Conservation (phyloP, 2,888 invertebrate species). For the Helleia helle region DNA sequence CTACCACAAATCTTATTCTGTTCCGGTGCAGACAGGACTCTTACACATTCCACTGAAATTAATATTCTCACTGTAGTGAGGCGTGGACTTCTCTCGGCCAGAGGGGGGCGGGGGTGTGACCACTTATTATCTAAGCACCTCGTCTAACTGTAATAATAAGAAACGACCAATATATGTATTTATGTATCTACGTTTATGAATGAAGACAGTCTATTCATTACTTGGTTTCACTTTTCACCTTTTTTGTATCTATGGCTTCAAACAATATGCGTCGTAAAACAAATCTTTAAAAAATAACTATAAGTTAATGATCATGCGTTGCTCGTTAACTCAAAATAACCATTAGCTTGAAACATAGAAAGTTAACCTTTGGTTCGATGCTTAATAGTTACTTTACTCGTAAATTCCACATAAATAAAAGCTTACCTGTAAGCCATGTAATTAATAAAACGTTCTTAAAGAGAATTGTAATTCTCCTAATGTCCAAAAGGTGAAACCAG, state of each 20-base stretch:
- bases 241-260: neutral
- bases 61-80: slow-evolving; percentile 1
- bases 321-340: slow-evolving; percentile 14
- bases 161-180: too few species aligned
- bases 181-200: too few species aligned
- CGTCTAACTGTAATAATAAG: too few species aligned
- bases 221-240: slow-evolving; percentile 2
- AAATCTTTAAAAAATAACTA: slow-evolving; percentile 2
- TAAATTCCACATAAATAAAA: slow-evolving; percentile 10
- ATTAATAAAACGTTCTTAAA: neutral
- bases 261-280: neutral
- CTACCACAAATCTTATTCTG: too few species aligned
- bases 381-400: slow-evolving; percentile 17
- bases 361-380: slow-evolving; percentile 23
- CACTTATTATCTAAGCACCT: too few species aligned
- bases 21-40: slow-evolving; percentile 1
- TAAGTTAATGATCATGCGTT: slow-evolving; percentile 2
- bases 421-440: neutral
- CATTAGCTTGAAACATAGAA: slow-evolving; percentile 30
- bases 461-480: too few species aligned
- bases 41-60: neutral
- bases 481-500: too few species aligned
- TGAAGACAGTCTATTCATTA: neutral
- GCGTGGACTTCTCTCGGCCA: too few species aligned
- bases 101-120: too few species aligned